Percentiles rank a stretch among this genome's conserved stretches.
phyloP scores from a whole-genome alignment of 2,888 invertebrate species.

The Argyresthia albistria region DNA sequence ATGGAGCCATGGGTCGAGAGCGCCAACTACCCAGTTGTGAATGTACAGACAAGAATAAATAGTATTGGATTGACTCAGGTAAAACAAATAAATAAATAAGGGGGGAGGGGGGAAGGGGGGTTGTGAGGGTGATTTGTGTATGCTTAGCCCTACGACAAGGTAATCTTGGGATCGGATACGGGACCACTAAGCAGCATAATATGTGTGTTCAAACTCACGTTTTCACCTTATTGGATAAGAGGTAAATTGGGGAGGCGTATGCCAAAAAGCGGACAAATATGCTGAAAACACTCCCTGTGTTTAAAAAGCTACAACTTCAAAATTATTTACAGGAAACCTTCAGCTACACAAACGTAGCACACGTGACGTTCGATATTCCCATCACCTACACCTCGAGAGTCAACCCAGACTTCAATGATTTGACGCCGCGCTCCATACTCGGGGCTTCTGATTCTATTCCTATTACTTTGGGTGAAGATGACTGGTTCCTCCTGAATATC shows the following conservation, averaged over 20 bases:
- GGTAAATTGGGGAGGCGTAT: no score
- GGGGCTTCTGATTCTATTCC: slow-evolving; percentile 19
- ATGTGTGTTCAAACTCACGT: no score
- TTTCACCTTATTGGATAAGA: no score
- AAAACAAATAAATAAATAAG: no score
- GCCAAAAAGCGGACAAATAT: no score
- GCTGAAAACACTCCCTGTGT: no score
- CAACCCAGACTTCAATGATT: slow-evolving; percentile 36
- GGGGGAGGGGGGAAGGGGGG: no score
- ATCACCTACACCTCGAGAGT: slow-evolving; percentile 58
- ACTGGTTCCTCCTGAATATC: slow-evolving; percentile 50
- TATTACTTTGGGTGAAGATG: slow-evolving; percentile 34
- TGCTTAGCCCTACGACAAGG: no score
- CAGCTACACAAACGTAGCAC: slow-evolving; percentile 17
- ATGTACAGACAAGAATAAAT: slow-evolving; percentile 28
- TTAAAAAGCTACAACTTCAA: background rate
- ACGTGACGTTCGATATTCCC: slow-evolving; percentile 39
- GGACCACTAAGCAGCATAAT: no score
- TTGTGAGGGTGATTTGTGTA: no score
- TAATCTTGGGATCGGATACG: no score
- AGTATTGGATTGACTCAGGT: slow-evolving; percentile 46
- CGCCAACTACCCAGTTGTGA: slow-evolving; percentile 42
- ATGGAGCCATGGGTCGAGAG: slow-evolving; percentile 32
- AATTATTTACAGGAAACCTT: slow-evolving; percentile 32
- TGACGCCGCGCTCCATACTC: slow-evolving; percentile 31